These are phyloP conservation scores for Siphlonurus alternatus DNA, from an alignment of 2,888 invertebrate species.

Conservation along the genomic window DNA sequence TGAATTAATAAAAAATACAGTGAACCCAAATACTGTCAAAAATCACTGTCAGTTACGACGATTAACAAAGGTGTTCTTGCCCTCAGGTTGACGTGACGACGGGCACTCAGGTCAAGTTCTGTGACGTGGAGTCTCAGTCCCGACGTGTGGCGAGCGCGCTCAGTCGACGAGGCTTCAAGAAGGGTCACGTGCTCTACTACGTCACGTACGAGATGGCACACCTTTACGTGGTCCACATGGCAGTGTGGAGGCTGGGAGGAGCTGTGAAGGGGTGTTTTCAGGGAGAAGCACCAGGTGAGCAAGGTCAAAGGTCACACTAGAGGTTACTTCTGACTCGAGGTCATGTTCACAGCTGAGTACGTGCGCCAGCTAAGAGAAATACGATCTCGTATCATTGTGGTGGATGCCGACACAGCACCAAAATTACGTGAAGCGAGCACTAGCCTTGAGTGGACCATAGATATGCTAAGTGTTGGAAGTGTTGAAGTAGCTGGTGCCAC, in stretches of 20 bases:
- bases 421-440: neutral
- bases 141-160: constrained; percentile 7
- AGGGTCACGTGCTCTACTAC: constrained; percentile 9
- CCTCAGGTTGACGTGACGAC: neutral
- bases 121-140: constrained; percentile 5
- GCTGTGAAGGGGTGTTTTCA: constrained; percentile 7
- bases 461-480: neutral
- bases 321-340: too few relatives aligned
- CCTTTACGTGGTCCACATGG: constrained; percentile 6
- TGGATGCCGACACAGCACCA: neutral
- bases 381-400: neutral
- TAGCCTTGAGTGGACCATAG: neutral
- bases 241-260: constrained; percentile 11
- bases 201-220: constrained; percentile 8
- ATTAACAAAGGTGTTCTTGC: neutral
- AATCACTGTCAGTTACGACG: neutral
- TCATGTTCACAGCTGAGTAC: too few relatives aligned
- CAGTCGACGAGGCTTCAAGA: constrained; percentile 6
- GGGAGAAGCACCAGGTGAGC: constrained; percentile 5
- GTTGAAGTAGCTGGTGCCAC: neutral
- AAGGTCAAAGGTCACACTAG: too few relatives aligned
- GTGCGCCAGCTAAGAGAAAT: neutral
- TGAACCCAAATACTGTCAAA: neutral
- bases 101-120: constrained; percentile 1
- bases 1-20: too few relatives aligned